Evolutionary conservation across 2,113 vertebrate species (phyloP).

Genomic region (Pan paniscus): DNA sequence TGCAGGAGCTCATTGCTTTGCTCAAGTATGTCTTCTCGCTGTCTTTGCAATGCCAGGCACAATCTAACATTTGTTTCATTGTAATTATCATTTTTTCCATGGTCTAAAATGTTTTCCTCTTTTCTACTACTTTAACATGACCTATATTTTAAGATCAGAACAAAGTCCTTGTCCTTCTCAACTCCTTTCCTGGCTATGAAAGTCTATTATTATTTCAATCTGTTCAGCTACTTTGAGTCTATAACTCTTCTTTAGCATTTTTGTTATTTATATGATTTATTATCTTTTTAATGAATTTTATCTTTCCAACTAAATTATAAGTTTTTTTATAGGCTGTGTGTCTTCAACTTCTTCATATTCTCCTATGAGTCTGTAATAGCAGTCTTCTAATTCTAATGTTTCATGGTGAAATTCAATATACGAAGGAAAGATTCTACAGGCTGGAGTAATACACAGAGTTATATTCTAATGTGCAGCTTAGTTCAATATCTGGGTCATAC

Average conservation of each 20-base stretch:
- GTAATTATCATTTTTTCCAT: background rate
- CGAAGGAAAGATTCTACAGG: background rate
- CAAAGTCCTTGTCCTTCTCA: background rate
- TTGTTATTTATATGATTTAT: background rate
- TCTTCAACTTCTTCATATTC: background rate
- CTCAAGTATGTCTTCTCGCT: background rate
- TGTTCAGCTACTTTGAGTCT: background rate
- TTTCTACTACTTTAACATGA: background rate
- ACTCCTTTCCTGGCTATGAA: background rate
- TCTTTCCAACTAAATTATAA: background rate
- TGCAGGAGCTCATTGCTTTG: background rate
- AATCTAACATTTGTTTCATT: background rate
- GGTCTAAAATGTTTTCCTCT: background rate
- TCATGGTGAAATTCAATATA: background rate
- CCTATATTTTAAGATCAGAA: conserved; percentile 6
- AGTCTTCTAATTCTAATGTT: background rate
- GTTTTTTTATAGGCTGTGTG: background rate
- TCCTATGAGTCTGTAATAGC: background rate
- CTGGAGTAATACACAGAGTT: background rate
- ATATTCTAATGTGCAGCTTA: background rate
- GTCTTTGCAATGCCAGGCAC: background rate
- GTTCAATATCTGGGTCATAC: background rate
- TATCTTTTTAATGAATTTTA: conserved; percentile 19
- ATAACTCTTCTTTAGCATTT: background rate
- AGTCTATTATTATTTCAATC: background rate